Conservation (phyloP, 2,888 invertebrate genomes). For the Neoscelio sp. region DNA sequence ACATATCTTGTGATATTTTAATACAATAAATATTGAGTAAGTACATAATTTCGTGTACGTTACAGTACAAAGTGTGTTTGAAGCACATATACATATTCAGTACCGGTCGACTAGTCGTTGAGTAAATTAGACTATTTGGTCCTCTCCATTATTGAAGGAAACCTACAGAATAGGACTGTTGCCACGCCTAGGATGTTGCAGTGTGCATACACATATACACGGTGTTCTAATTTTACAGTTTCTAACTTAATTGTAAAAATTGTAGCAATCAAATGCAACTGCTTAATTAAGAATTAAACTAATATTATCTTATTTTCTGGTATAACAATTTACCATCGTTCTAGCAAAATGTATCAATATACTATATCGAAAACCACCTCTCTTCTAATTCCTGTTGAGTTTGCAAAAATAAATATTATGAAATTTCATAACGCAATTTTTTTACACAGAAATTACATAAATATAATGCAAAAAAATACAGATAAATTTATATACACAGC, state of each 20-base stretch:
- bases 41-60: constrained; percentile 30
- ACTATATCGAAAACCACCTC: too few species aligned
- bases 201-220: constrained; percentile 11
- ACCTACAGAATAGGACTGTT: constrained; percentile 70
- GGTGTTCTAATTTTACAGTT: constrained; percentile 27
- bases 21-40: constrained; percentile 32
- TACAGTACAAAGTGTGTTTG: constrained; percentile 41
- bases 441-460: too few species aligned
- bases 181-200: constrained; percentile 66
- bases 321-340: too few species aligned
- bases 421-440: too few species aligned
- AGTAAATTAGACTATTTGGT: constrained; percentile 77
- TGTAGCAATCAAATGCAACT: too few species aligned
- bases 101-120: constrained; percentile 70
- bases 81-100: constrained; percentile 73
- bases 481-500: too few species aligned
- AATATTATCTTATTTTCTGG: too few species aligned
- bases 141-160: constrained; percentile 76
- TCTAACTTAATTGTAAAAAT: too few species aligned
- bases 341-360: too few species aligned
- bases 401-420: constrained; percentile 24
- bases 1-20: constrained; percentile 10
- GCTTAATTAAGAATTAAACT: too few species aligned
- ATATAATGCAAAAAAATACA: too few species aligned
- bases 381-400: too few species aligned